Base-by-base conservation (phyloP, 2,888 invertebrate species). In the Erannis defoliaria region DNA sequence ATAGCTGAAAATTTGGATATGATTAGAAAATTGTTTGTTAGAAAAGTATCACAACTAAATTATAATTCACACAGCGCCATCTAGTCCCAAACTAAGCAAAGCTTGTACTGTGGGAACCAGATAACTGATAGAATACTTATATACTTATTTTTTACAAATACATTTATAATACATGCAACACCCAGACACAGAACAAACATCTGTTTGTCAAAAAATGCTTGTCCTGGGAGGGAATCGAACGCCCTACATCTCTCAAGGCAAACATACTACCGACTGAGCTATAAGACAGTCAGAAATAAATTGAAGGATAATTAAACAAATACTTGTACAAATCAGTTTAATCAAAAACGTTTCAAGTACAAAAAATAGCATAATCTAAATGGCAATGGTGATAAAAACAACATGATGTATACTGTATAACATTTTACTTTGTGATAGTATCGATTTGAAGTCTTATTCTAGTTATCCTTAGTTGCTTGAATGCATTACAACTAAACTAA, bases 281-380 rank as follows among this genome's bases (percentile, higher is more conserved):
- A n/a, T n/a, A n/a, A n/a, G 6, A 2, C 33, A 35, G 18, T 37
- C 4, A 37, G 0, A 14, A n/a, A 14, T 16, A 35, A 21, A 33
- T 33, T 18, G n/a, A 2, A n/a, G 12, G 16, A 33, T 33, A 54
- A 21, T 55, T 26, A 56, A 46, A 68, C 62, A 63, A 37, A 38
- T 45, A 23, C 48, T 6, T 64, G 33, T 57, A 55, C 53, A 65
- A 69, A 69, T 66, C 45, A 58, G 49, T 8, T 70, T 61, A 66
- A 64, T 64, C 64, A 48, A 63, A 31, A 59, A 40, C 37, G 16
- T 31, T 42, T 18, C 18, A 40, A 55, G 60, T 63, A 62, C 21
- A n/a, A 21, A 42, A 64, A 62, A 64, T 45, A 53, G 66, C 51
- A 46, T 51, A 67, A 61, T 62, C 12, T 10, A 46, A 42, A 16